A percentile compares a stretch with the other conserved stretches of the same genome.
Conservation (phyloP, 2,797 vertebrate species). For the Onychomys arenicola region DNA sequence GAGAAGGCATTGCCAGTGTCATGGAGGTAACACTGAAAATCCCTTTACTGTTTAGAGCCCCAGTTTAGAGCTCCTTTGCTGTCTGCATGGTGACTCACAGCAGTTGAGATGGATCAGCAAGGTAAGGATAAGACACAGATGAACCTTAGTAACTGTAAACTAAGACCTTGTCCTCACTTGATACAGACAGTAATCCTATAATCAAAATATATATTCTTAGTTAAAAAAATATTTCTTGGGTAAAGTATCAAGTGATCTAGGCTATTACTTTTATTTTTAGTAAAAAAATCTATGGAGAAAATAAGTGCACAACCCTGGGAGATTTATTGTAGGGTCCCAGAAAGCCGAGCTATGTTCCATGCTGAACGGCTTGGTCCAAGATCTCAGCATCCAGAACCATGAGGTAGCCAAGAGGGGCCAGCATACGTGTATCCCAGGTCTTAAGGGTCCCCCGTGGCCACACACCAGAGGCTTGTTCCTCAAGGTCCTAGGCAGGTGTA, state of each 20-base stretch:
- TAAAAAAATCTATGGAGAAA: not conserved
- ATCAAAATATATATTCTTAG: not conserved
- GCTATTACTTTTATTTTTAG: constrained; percentile 45
- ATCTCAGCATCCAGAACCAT: no score
- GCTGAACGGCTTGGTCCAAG: no score
- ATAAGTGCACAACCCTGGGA: not conserved
- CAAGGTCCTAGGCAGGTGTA: no score
- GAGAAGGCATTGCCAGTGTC: not conserved
- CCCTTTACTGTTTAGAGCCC: not conserved
- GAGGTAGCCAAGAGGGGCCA: no score
- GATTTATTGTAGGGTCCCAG: no score
- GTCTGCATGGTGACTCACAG: not conserved
- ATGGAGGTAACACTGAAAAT: not conserved
- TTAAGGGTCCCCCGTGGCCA: no score
- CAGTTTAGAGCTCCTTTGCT: not conserved
- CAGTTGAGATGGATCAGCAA: not conserved
- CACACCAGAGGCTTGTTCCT: no score
- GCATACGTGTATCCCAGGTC: no score
- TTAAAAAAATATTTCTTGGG: constrained; percentile 6
- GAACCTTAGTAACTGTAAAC: not conserved
- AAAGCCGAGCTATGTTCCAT: no score
- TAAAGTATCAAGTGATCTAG: constrained; percentile 22
- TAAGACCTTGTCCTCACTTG: not conserved
- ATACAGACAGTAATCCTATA: not conserved
- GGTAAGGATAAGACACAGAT: not conserved